Percentiles rank a stretch among this genome's conserved stretches.
Evolutionary conservation across 2,797 vertebrate species (phyloP).

Genomic region (Poeciliopsis gracilis): DNA sequence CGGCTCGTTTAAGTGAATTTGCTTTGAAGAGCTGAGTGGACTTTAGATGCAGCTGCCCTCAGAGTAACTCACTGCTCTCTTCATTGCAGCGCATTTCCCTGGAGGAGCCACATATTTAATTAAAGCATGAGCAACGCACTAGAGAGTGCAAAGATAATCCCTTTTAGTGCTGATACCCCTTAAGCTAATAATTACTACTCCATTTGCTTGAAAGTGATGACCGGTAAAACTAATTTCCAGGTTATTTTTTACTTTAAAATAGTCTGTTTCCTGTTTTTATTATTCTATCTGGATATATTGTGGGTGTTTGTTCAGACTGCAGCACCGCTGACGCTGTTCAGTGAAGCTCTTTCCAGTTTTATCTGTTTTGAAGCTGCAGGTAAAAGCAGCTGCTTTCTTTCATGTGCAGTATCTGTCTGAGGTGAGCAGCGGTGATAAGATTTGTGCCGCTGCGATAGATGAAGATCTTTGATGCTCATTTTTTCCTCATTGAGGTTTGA

Average conservation of each 20-base stretch:
- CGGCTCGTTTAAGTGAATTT: constrained; percentile 28
- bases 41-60: constrained; percentile 35
- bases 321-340: background rate
- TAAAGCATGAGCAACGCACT: constrained; percentile 56
- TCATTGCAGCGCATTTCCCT: constrained; percentile 40
- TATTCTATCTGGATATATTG: background rate
- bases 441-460: constrained; percentile 33
- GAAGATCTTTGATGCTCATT: constrained; percentile 31
- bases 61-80: constrained; percentile 31
- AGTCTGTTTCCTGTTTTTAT: background rate
- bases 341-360: constrained; percentile 1
- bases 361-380: constrained; percentile 7
- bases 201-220: constrained; percentile 46
- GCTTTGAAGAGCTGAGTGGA: constrained; percentile 38
- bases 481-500: constrained; percentile 13
- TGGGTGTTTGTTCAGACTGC: background rate
- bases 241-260: background rate
- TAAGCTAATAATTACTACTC: constrained; percentile 57
- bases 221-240: background rate
- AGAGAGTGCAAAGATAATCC: constrained; percentile 59
- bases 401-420: background rate
- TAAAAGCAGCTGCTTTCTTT: background rate
- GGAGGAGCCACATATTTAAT: constrained; percentile 65
- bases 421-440: background rate
- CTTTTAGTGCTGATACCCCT: constrained; percentile 53